These are phyloP conservation scores for Lepilemur septentrionalis DNA, from an alignment of 2,797 vertebrate genomes.

Conservation along the genomic window DNA sequence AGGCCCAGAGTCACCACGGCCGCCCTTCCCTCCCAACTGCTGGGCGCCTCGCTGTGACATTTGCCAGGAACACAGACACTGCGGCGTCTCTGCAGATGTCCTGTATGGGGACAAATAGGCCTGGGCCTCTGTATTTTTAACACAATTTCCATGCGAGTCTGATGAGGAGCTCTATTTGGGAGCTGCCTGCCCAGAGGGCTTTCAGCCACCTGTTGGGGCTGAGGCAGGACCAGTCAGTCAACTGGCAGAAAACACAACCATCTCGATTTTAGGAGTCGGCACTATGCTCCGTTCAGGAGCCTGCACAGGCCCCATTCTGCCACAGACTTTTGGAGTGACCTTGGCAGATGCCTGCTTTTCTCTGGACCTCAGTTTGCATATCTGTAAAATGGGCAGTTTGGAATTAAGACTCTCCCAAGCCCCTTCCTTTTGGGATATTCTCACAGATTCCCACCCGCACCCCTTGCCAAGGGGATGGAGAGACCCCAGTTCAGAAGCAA, in stretches of 20 bases:
- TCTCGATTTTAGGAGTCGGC: background rate
- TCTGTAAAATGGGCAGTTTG: background rate
- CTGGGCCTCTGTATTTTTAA: background rate
- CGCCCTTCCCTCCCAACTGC: background rate
- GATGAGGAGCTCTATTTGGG: background rate
- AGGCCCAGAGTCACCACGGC: background rate
- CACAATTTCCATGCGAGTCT: background rate
- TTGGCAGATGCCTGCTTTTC: background rate
- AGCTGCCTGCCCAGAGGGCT: background rate
- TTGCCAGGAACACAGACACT: background rate
- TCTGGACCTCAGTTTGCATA: background rate
- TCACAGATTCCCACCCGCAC: background rate
- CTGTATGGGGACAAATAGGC: accelerated
- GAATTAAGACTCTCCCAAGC: background rate
- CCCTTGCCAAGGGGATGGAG: background rate
- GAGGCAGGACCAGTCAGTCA: background rate
- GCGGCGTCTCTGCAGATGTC: background rate
- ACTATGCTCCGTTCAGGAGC: background rate
- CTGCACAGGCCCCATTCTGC: background rate
- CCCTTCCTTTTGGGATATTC: background rate
- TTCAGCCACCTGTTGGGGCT: background rate
- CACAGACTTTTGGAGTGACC: background rate
- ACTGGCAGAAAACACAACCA: background rate
- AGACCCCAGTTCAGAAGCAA: background rate
- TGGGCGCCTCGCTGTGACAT: background rate